Evolutionary conservation across 2,888 invertebrate species (phyloP), one percentile per base, ranked within the genome.

Genomic region (Pilophorus perplexus): DNA sequence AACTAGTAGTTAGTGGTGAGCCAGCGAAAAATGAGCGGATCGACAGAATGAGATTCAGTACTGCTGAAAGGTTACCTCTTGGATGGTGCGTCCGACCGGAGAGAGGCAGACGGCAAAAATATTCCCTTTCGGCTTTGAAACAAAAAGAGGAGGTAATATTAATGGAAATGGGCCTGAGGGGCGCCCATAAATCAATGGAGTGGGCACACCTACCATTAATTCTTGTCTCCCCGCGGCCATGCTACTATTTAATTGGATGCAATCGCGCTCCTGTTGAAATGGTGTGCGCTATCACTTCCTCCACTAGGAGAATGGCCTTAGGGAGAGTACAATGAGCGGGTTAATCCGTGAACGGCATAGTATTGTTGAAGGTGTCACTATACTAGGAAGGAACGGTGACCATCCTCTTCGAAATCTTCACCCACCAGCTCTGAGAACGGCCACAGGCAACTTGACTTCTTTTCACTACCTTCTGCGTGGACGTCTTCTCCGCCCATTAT

Each of bases 31-130:
- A n/a, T n/a, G n/a, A n/a, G n/a, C n/a, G n/a, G n/a, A n/a, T n/a
- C n/a, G n/a, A n/a, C n/a, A n/a, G n/a, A n/a, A n/a, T n/a, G n/a
- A n/a, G n/a, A n/a, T n/a, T n/a, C n/a, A n/a, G n/a, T n/a, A 42
- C 20, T 42, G 42, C 42, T 42, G 42, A 42, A 42, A 18, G 42
- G 42, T 42, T 42, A 16, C 8, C 2, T 20, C 20, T 20, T 2
- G 42, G 42, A 42, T 42, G 42, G 42, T 42, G 42, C 6, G 75
- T 74, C 69, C 60, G 69, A 68, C 67, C 68, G 67, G 40, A 23
- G 22, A 42, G 52, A 23, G 25, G 52, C 28, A n/a, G 55, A 46
- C 25, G 48, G 64, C 37, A 64, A 64, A 65, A 55, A 55, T 65
- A 65, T 65, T 65, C 46, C 65, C 44, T 55, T 65, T 64, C 40